Conservation (phyloP, 2,113 vertebrate species). For the Pelecanoides urinatrix region DNA sequence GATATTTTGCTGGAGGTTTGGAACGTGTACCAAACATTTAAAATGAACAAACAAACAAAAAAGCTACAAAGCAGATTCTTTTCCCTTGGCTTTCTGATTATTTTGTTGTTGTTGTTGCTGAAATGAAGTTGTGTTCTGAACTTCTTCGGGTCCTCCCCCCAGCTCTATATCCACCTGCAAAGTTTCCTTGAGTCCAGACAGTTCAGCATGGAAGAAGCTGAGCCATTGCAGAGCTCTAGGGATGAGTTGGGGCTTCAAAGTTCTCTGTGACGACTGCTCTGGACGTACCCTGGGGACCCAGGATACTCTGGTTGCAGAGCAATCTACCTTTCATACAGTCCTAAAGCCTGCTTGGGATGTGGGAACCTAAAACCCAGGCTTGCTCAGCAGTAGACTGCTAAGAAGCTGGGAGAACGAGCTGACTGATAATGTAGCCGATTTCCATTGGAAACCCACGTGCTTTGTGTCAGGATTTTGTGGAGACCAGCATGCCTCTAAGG, state of each 20-base stretch:
- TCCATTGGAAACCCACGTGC: background rate
- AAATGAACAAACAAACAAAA: background rate
- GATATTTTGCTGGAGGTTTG: background rate
- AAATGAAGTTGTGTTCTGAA: background rate
- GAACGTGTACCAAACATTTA: background rate
- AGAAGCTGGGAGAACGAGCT: background rate
- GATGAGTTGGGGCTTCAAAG: background rate
- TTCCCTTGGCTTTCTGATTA: background rate
- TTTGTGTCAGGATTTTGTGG: background rate
- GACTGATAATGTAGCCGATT: background rate
- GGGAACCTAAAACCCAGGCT: background rate
- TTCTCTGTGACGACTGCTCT: background rate
- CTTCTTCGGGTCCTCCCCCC: background rate
- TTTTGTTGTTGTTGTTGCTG: background rate
- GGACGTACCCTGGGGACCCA: background rate
- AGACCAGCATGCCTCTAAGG: background rate
- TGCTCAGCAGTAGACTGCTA: background rate
- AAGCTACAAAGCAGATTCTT: background rate
- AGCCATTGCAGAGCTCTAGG: background rate
- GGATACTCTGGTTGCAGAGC: background rate
- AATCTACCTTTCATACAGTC: background rate
- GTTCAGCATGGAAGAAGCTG: background rate
- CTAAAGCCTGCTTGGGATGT: background rate
- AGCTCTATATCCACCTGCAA: background rate
- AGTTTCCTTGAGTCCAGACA: background rate